Evolutionary conservation across 2,797 vertebrate genomes (phyloP).

Genomic region (Cynodonichthys magdalenae): DNA sequence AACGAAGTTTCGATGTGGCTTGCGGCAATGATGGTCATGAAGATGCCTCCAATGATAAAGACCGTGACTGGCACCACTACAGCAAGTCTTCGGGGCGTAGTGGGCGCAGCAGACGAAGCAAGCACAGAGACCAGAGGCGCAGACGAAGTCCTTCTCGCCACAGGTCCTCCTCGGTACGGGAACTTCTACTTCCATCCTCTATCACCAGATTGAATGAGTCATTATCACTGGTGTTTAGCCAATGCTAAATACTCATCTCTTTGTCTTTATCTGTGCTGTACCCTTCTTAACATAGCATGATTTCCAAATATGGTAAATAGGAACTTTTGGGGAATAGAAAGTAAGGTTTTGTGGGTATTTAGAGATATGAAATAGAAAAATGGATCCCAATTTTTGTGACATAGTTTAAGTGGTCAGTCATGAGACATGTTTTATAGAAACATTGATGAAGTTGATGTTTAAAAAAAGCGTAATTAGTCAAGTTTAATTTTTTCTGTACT

Average conservation of each 20-base stretch:
- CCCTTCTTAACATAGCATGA: slow-evolving; percentile 58
- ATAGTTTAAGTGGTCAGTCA: slow-evolving; percentile 47
- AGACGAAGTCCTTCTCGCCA: slow-evolving; percentile 80
- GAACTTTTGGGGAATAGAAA: slow-evolving; percentile 34
- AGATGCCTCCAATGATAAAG: slow-evolving; percentile 68
- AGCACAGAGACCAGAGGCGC: slow-evolving; percentile 71
- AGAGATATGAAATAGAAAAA: slow-evolving; percentile 41
- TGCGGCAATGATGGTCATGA: slow-evolving; percentile 76
- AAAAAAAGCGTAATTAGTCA: slow-evolving; percentile 76
- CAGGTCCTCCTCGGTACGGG: slow-evolving; percentile 89
- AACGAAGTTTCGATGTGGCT: slow-evolving; percentile 80
- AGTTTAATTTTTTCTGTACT: slow-evolving; percentile 76
- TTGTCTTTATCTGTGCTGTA: slow-evolving; percentile 50
- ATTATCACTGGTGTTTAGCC: slow-evolving; percentile 66
- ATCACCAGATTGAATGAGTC: slow-evolving; percentile 54
- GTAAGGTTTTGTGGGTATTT: slow-evolving; percentile 42
- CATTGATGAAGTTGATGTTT: slow-evolving; percentile 54
- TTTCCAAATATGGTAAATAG: slow-evolving; percentile 25
- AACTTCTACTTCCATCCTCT: slow-evolving; percentile 26
- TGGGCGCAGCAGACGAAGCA: slow-evolving; percentile 80
- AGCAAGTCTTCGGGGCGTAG: slow-evolving; percentile 91
- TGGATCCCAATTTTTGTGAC: slow-evolving; percentile 55
- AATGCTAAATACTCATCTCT: slow-evolving; percentile 56
- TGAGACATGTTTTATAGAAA: slow-evolving; percentile 45
- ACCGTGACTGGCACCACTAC: slow-evolving; percentile 90